phyloP scores from a whole-genome alignment of 2,888 invertebrate species.

The Trilocha varians region DNA sequence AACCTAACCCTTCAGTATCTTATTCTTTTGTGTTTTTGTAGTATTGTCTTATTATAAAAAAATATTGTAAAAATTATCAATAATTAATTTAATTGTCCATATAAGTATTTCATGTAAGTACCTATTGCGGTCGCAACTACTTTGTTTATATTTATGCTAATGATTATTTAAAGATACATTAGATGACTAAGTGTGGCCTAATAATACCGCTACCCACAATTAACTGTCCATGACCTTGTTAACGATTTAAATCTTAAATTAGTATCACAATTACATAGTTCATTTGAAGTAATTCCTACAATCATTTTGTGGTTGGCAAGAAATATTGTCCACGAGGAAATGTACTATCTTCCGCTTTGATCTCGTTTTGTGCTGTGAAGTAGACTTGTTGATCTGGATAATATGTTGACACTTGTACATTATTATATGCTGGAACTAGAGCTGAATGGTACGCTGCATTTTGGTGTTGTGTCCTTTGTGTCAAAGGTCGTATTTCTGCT shows the following conservation, averaged over 20 bases:
- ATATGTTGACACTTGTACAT: background rate
- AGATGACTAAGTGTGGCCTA: no score
- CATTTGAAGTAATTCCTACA: background rate
- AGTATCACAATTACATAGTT: slow-evolving; percentile 3
- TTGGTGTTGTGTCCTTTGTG: slow-evolving; percentile 10
- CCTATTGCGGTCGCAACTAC: no score
- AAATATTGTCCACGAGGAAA: slow-evolving; percentile 42
- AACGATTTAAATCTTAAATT: background rate
- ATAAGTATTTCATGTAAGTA: no score
- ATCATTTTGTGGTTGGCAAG: slow-evolving; percentile 25
- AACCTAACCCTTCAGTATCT: no score
- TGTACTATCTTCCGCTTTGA: slow-evolving; percentile 16
- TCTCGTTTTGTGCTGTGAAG: slow-evolving; percentile 41
- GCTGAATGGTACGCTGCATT: slow-evolving; percentile 14
- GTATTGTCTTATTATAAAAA: no score
- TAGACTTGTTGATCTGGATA: slow-evolving; percentile 14
- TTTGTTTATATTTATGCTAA: no score
- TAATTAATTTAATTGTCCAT: no score
- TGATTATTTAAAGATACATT: no score
- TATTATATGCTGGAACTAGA: background rate
- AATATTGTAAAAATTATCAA: no score
- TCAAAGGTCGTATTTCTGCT: slow-evolving; percentile 10
- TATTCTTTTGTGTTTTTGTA: no score
- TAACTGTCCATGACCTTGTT: background rate
- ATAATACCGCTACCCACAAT: no score